Conservation (phyloP, 2,797 vertebrate genomes). For the Craterocephalus amniculus region DNA sequence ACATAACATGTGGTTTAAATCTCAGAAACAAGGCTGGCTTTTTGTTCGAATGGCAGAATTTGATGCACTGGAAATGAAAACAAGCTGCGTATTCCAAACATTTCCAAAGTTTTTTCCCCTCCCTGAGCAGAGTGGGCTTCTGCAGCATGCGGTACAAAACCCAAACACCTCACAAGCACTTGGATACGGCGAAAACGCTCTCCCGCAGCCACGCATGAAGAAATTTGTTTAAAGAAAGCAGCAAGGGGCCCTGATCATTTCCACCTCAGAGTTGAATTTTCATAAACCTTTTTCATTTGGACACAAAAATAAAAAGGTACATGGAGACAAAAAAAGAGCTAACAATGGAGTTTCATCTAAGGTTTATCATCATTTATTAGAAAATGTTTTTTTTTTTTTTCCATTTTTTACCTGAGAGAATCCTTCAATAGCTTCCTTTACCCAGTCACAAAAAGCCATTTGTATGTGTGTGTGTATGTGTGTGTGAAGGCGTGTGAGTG, state of each 20-base stretch:
- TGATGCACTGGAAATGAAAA: neutral
- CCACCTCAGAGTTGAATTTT: no score
- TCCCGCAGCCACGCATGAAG: constrained; percentile 15
- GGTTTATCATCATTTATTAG: constrained; percentile 84
- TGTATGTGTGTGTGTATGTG: constrained; percentile 56
- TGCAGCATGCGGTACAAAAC: constrained; percentile 17
- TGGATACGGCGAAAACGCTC: constrained; percentile 11
- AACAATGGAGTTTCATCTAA: constrained; percentile 80
- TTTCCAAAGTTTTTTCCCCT: neutral
- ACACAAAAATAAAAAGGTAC: constrained; percentile 22
- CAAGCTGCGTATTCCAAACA: neutral
- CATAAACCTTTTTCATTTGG: neutral
- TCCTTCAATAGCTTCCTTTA: constrained; percentile 85
- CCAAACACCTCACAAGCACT: neutral
- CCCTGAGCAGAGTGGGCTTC: constrained; percentile 36
- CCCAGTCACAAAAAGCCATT: constrained; percentile 76
- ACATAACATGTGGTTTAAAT: neutral
- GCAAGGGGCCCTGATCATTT: constrained; percentile 18
- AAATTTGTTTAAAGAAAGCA: constrained; percentile 38
- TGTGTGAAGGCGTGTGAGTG: constrained; percentile 31
- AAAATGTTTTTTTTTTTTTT: constrained; percentile 69
- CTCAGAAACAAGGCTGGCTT: neutral
- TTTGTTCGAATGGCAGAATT: neutral
- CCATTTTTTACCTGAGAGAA: constrained; percentile 85
- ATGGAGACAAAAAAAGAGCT: constrained; percentile 74